Base-by-base conservation (phyloP, 1,140 invertebrate genomes). In the Zophobas morio region DNA sequence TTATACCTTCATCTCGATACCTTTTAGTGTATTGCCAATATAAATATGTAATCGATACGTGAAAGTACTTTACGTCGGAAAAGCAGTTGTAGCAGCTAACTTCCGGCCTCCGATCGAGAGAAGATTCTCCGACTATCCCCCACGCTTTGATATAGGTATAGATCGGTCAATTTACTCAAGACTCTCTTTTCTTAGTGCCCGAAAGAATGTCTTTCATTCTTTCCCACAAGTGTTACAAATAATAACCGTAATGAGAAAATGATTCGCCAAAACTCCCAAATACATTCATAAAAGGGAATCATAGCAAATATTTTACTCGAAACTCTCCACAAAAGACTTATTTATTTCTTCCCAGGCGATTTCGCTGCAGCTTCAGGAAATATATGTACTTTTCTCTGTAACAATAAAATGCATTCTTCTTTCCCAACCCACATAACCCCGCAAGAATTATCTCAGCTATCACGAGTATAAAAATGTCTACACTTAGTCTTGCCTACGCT, bases 21-120 rank as follows among this genome's bases (percentile, higher is more conserved):
- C 60, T 66, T 66, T 66, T 66, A 66, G 60, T 66, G 60, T 66
- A 66, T 66, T 66, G 60, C 60, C 60, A 66, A 66, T 66, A 66
- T 66, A 66, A 66, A 66, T 66, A 66, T 66, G 60, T 66, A 66
- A 66, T 66, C 60, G 60, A 66, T 66, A 66, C 60, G 60, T 66
- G 60, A 66, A 66, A 66, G 60, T 66, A 66, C 60, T 66, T 66
- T 66, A 66, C 60, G 60, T 66, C 60, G 60, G 60, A 66, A 66
- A 66, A 66, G 60, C 60, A 66, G 60, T 66, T 66, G 60, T 66
- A 66, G 60, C 60, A 66, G 60, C 60, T 39, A 66, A 66, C 60
- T 66, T 66, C 60, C 60, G 60, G 60, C 42, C 39, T 66, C 60
- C 42, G 60, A 66, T 66, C 60, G 60, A 66, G 60, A 66, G 60